phyloP scores from a whole-genome alignment of 2,113 vertebrate species.

The Apodemus speciosus region DNA sequence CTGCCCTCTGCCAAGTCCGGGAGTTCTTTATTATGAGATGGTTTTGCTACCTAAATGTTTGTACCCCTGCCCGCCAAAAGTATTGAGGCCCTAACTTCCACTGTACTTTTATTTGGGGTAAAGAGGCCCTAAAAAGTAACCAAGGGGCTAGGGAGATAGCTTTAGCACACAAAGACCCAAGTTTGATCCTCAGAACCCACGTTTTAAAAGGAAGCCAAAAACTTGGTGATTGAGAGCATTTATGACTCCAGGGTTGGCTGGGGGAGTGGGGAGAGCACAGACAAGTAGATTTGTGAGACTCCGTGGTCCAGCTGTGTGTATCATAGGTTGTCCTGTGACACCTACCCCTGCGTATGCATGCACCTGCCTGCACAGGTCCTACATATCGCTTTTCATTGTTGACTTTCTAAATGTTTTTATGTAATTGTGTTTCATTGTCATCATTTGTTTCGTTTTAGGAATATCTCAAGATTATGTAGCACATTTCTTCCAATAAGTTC shows the following conservation, averaged over 20 bases:
- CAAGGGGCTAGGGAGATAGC: not conserved
- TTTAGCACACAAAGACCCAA: not conserved
- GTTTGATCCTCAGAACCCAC: not conserved
- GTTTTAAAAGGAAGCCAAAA: not conserved
- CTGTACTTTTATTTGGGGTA: not conserved
- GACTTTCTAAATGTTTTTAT: not conserved
- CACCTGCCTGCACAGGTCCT: not conserved
- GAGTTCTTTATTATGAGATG: not conserved
- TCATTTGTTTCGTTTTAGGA: constrained; percentile 2
- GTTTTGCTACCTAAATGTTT: not conserved
- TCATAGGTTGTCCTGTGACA: not conserved
- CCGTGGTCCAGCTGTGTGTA: not conserved
- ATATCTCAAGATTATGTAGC: not conserved
- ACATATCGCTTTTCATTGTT: not conserved
- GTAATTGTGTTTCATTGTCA: not conserved
- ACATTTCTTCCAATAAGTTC: constrained; percentile 30
- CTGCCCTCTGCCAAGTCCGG: not conserved
- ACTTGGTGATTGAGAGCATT: not conserved
- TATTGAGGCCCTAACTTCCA: not conserved
- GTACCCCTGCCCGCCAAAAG: not conserved
- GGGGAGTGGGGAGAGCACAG: not conserved
- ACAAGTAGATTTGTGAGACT: not conserved
- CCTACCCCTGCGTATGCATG: not conserved
- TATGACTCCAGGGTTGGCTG: no score
- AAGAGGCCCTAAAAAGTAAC: not conserved